Evolutionary conservation across 2,797 vertebrate genomes (phyloP).

Genomic region (Notamacropus eugenii): DNA sequence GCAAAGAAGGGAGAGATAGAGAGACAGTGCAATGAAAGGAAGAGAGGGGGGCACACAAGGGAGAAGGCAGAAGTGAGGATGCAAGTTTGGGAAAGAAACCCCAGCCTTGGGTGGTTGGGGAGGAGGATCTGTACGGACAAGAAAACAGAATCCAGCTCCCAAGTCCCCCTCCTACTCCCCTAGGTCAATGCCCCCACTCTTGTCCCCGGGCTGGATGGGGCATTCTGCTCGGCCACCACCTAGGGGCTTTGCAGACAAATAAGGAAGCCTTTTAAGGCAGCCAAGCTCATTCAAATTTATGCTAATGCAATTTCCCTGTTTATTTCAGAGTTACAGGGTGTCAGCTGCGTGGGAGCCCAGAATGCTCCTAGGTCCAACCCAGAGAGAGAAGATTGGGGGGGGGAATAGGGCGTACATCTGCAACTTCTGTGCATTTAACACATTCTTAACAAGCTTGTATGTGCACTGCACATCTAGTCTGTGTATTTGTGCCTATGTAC

Average conservation of each 20-base stretch:
- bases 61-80: too few relatives aligned
- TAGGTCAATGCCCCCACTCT: background rate
- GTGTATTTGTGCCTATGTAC: background rate
- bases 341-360: background rate
- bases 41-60: background rate
- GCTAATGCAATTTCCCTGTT: constrained; percentile 1
- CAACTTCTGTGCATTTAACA: background rate
- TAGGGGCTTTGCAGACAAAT: background rate
- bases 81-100: background rate
- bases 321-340: background rate
- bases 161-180: background rate
- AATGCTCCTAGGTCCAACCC: background rate
- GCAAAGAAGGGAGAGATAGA: background rate
- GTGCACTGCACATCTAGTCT: background rate
- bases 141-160: background rate
- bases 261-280: background rate
- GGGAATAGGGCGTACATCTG: background rate
- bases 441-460: background rate
- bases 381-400: fast-evolving
- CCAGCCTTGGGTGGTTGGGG: background rate
- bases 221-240: background rate
- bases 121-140: background rate
- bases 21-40: background rate
- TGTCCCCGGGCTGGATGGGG: background rate
- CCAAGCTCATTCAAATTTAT: background rate